Evolutionary conservation across 2,113 vertebrate species (phyloP), one percentile per base, ranked within the genome.

Genomic region (Tychaedon coryphoeus): DNA sequence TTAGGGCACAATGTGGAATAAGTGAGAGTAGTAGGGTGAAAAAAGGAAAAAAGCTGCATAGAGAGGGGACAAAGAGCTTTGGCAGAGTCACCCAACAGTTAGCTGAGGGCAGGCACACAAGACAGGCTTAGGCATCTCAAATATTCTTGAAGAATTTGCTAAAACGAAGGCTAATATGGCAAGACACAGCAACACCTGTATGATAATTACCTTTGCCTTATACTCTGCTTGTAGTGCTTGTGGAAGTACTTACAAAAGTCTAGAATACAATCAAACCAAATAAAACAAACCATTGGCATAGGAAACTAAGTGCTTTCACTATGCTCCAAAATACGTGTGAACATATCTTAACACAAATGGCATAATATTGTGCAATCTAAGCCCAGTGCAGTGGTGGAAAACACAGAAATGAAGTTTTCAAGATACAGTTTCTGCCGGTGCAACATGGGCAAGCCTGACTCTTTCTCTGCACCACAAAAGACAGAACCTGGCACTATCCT

Each of bases 221-320:
- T 99, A 99, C 89, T 99, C 98, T 18, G 96, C 97, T 92, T 98
- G 98, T 71, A 99, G 96, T 33, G 97, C 8, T 57, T 48, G 31
- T n/a, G 29, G 99, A 98, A n/a, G 95, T 97, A 29, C 97, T 97
- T 94, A 98, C 93, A 96, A 98, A 98, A 45, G 88, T 96, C 96
- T 97, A 70, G 61, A 85, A 83, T 38, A 45, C 64, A 51, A 78
- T 12, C 23, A 72, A 66, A 53, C 12, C 62, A 89, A 54, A 31
- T 9, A 3, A 77, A 77, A 47, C 18, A 62, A 83, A 48, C 8
- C 5, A 33, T 80, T 51, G 86, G 12, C n/a, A 61, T 4, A 79
- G 33, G 36, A 72, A 91, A 61, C 1, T 1, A 26, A 10, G 8
- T 43, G 36, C 19, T 82, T 80, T 50, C 28, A 76, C 14, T 31